These are phyloP conservation scores for Tichodroma muraria DNA, from an alignment of 2,113 vertebrate species.

Conservation along the genomic window DNA sequence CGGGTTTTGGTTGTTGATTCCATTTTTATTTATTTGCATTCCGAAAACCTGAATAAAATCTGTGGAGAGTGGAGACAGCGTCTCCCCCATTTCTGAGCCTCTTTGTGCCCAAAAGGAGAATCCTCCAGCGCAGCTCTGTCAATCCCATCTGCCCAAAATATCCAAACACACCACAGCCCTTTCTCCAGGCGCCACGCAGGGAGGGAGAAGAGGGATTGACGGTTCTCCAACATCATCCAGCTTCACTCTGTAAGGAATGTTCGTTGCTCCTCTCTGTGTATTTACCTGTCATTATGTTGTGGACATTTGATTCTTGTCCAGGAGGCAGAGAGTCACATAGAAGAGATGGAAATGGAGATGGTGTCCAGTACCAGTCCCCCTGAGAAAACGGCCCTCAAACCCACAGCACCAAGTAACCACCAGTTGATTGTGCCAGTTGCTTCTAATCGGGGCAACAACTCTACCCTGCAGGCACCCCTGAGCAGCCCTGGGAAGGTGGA, in stretches of 20 bases:
- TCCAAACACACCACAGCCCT: neutral
- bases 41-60: neutral
- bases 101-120: neutral
- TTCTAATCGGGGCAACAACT: constrained; percentile 74
- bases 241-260: neutral
- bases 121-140: neutral
- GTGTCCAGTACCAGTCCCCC: constrained; percentile 83
- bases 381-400: constrained; percentile 80
- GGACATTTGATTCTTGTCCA: constrained; percentile 78
- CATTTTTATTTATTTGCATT: neutral
- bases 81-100: neutral
- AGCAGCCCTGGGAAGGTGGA: constrained; percentile 78
- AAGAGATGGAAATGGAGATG: constrained; percentile 90
- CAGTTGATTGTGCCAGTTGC: constrained; percentile 74
- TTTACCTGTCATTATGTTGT: constrained; percentile 45
- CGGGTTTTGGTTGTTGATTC: neutral
- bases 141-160: neutral
- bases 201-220: neutral
- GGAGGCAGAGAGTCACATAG: constrained; percentile 82
- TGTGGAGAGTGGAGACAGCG: neutral
- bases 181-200: neutral
- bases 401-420: constrained; percentile 71
- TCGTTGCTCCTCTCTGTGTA: neutral
- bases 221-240: neutral
- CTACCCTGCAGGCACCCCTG: constrained; percentile 67